A percentile compares a stretch with the other conserved stretches of the same genome.
Conservation (phyloP, 2,113 vertebrate species). For the Pedetes capensis region DNA sequence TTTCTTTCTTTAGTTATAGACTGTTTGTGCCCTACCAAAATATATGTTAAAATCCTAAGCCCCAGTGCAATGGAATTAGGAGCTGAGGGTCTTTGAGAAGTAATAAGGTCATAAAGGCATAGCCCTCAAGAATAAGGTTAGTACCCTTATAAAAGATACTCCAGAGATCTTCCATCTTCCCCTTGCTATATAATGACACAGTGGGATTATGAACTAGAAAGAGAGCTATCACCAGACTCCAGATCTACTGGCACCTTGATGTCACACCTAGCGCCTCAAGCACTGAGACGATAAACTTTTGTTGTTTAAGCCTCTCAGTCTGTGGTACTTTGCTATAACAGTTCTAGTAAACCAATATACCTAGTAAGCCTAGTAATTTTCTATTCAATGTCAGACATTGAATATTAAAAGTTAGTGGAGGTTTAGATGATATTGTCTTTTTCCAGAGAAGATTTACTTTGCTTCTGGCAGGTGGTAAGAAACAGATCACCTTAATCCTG, state of each 20-base stretch:
- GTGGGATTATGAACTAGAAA: background rate
- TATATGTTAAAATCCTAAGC: background rate
- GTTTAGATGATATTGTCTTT: constrained; percentile 42
- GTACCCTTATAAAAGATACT: background rate
- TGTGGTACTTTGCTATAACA: constrained; percentile 21
- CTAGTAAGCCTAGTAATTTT: constrained; percentile 37
- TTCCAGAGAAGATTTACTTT: constrained; percentile 55
- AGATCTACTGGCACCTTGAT: constrained; percentile 8
- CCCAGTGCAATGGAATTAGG: background rate
- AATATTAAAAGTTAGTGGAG: constrained; percentile 51
- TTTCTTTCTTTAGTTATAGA: no score
- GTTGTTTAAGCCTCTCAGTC: background rate
- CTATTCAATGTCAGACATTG: constrained; percentile 31
- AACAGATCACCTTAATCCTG: constrained; percentile 56
- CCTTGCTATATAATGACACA: background rate
- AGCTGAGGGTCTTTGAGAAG: background rate
- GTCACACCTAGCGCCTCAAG: background rate
- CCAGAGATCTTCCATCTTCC: background rate
- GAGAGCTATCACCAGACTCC: background rate
- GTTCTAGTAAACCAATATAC: constrained; percentile 26
- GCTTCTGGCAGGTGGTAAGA: constrained; percentile 41
- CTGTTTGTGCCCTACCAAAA: background rate
- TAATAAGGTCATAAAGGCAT: background rate
- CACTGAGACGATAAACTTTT: constrained; percentile 15
- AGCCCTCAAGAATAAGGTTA: background rate